Evolutionary conservation across 2,797 vertebrate species (phyloP), one percentile per base, ranked within the genome.

Genomic region (Helarctos malayanus): DNA sequence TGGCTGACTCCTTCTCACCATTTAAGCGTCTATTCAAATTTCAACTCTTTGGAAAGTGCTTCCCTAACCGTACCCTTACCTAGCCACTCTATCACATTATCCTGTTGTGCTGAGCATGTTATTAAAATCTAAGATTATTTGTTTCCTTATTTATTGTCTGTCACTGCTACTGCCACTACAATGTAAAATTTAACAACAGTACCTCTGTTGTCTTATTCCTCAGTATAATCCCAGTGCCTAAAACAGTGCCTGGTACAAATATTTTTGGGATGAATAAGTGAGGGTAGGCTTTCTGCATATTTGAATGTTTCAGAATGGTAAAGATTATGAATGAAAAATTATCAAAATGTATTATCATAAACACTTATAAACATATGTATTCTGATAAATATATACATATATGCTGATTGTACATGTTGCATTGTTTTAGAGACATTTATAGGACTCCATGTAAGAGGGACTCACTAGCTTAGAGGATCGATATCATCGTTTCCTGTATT

Each of bases 241-340:
- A 14, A 80, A 49, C 6, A 81, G 23, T 52, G 32, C 32, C 27
- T 79, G 79, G 49, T 82, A 79, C 19, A 96, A 41, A 45, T 57
- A 59, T 56, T 85, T 92, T 45, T 35, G 19, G 25, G 49, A 35
- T 89, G 27, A 63, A 32, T 84, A 88, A 57, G 14, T 85, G 7
- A 21, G 56, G 7, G 27, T 87, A 38, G 54, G 12, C 47, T 92
- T 54, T 3, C 21, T 88, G 16, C 49, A 80, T 80, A 73, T 88
- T 76, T 85, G 32, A 83, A 76, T 93, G 16, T 87, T 94, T 94
- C 95, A 32, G 35, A 89, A 63, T 79, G 45, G 13, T 73, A 92
- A 96, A 81, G 23, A 29, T 90, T 76, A 65, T 84, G 23, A 89
- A 69, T 92, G 29, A 95, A 80, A 97, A 96, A 57, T 95, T 19